Evolutionary conservation across 2,888 invertebrate genomes (phyloP), one percentile per base, ranked within the genome.

Genomic region (Plebejus anna): DNA sequence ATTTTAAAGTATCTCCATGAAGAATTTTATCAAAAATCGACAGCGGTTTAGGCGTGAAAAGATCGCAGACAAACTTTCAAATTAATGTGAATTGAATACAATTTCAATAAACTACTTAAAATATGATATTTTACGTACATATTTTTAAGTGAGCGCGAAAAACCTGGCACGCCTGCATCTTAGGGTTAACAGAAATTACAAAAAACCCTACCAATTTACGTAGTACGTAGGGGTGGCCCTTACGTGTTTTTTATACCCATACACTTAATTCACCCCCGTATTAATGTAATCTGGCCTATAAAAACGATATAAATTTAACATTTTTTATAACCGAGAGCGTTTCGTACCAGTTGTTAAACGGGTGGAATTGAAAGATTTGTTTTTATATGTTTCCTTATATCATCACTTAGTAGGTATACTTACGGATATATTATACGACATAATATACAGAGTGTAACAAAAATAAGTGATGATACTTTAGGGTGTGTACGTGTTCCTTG

Each of bases 281-380:
- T 91, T 91, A 93, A 90, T 92, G 90, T 92, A 92, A 93, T 93
- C 91, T 91, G 79, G 75, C 85, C 85, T 90, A 90, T 93, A 93
- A 93, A 93, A 92, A 80, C 81, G 89, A 87, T 90, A 90, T 88
- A 93, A 92, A 89, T 89, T 90, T 88, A 90, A 88, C 87, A 87
- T 88, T 85, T 90, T 91, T 92, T 91, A 91, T 84, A 91, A 87
- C 91, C 82, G 85, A 84, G 87, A 84, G 89, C 83, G 88, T 91
- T 92, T 90, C 89, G 90, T 93, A 91, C 90, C 90, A 86, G 90
- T 88, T 89, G 89, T 92, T 90, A 92, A 91, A 91, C 89, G 87
- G 90, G 89, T 88, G 89, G 91, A 87, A 91, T 90, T 88, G 32
- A 76, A 76, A 36, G 71, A 57, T 72, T 72, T 47, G 32, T 61